phyloP scores from a whole-genome alignment of 2,888 invertebrate genomes.

The Fragum sueziense region DNA sequence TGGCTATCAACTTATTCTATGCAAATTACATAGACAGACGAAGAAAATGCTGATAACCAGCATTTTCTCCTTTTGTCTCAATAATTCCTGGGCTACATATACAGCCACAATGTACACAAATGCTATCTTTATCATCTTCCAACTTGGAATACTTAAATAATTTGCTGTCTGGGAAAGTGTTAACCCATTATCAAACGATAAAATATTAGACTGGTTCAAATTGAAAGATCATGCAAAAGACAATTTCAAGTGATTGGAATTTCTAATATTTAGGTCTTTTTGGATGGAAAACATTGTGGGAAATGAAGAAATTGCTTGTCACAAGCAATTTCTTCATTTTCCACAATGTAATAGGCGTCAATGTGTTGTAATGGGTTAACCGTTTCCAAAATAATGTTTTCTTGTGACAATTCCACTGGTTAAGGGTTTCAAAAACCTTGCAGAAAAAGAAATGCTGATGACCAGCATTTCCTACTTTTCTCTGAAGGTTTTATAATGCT shows the following conservation, averaged over 20 bases:
- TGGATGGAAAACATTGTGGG: neutral
- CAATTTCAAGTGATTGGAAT: too few relatives aligned
- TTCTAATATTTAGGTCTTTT: too few relatives aligned
- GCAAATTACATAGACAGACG: neutral
- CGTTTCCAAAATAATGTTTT: neutral
- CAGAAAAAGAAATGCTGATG: neutral
- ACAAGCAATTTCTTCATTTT: slow-evolving; percentile 1
- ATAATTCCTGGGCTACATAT: too few relatives aligned
- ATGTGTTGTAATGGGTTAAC: slow-evolving; percentile 9
- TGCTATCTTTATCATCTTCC: too few relatives aligned
- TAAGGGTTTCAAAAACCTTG: neutral
- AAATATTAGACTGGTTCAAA: too few relatives aligned
- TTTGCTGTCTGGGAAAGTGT: too few relatives aligned
- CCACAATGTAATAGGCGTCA: neutral
- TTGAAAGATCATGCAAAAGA: too few relatives aligned
- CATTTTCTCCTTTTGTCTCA: neutral
- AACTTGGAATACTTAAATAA: too few relatives aligned
- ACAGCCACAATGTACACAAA: too few relatives aligned
- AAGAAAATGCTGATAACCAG: neutral
- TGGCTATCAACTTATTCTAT: too few relatives aligned
- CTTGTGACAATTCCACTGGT: neutral
- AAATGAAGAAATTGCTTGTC: neutral
- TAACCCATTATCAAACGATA: too few relatives aligned
- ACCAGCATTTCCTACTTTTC: neutral
- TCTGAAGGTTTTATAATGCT: neutral